These are phyloP conservation scores for Parotocinclus haroldoi DNA, from an alignment of 2,797 vertebrate genomes.

Conservation along the genomic window DNA sequence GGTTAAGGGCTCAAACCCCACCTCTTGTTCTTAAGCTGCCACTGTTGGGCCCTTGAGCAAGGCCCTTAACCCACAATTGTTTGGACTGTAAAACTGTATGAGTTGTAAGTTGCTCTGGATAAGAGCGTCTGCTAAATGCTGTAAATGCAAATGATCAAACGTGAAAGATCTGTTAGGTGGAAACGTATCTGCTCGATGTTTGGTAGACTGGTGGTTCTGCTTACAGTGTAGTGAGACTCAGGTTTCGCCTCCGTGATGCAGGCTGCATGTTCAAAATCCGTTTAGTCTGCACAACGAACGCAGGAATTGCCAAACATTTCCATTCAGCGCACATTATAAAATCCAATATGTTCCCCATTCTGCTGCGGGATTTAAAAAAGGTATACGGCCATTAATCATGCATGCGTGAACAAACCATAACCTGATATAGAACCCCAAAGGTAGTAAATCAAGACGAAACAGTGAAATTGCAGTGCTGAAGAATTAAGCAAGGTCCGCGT, in stretches of 20 bases:
- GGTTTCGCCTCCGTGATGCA: slow-evolving; percentile 1
- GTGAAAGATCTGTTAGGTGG: slow-evolving; percentile 37
- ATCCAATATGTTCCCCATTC: no score
- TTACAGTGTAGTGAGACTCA: slow-evolving; percentile 10
- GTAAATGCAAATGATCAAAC: no score
- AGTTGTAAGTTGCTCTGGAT: no score
- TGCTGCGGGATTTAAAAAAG: no score
- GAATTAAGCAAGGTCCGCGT: slow-evolving; percentile 20
- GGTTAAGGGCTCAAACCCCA: no score
- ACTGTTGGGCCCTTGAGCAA: no score
- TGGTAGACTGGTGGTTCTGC: slow-evolving; percentile 14
- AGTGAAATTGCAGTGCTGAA: slow-evolving; percentile 22
- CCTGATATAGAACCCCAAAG: slow-evolving; percentile 16
- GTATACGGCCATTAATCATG: slow-evolving; percentile 14
- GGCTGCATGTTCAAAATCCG: slow-evolving; percentile 9
- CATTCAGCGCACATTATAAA: no score
- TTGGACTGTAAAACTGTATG: no score
- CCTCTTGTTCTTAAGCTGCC: no score
- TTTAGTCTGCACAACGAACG: slow-evolving; percentile 17
- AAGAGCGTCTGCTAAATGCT: no score
- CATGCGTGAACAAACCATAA: slow-evolving; percentile 12
- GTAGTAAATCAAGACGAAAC: slow-evolving; percentile 34
- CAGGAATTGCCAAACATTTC: slow-evolving; percentile 13
- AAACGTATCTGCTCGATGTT: slow-evolving; percentile 31
- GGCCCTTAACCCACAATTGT: no score